Conservation (phyloP, 2,888 invertebrate genomes). For the Yponomeuta plumbellus region DNA sequence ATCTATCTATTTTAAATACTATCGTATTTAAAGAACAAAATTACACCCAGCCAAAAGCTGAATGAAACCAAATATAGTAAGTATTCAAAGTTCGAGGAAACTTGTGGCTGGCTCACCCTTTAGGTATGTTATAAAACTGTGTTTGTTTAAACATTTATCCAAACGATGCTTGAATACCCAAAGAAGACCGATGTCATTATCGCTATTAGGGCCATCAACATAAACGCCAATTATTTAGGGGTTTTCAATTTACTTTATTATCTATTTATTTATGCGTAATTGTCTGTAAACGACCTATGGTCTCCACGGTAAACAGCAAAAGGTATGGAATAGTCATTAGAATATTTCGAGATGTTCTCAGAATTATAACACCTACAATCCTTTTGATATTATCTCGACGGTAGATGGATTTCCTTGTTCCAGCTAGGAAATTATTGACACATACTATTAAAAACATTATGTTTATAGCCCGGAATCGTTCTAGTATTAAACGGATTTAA, state of each 20-base stretch:
- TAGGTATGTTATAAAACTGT: neutral
- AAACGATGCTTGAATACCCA: constrained; percentile 37
- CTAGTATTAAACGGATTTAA: constrained; percentile 66
- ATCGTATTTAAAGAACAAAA: too few relatives aligned
- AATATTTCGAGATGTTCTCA: constrained; percentile 5
- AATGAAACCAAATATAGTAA: too few relatives aligned
- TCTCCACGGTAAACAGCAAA: neutral
- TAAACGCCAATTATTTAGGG: constrained; percentile 49
- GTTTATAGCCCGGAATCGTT: constrained; percentile 66
- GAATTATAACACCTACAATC: neutral
- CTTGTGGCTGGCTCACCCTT: too few relatives aligned
- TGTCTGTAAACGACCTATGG: constrained; percentile 46
- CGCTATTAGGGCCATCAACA: constrained; percentile 41
- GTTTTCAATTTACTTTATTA: constrained; percentile 74
- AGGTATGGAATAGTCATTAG: constrained; percentile 13
- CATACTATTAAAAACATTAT: constrained; percentile 67
- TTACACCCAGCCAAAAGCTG: too few relatives aligned
- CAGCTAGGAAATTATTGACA: constrained; percentile 39
- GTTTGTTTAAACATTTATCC: neutral
- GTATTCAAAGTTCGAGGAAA: too few relatives aligned
- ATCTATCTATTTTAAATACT: too few relatives aligned
- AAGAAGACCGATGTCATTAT: constrained; percentile 68
- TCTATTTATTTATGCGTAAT: constrained; percentile 74
- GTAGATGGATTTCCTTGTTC: constrained; percentile 32
- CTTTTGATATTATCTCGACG: neutral